Evolutionary conservation across 2,113 vertebrate species (phyloP).

Genomic region (Tiliqua scincoides): DNA sequence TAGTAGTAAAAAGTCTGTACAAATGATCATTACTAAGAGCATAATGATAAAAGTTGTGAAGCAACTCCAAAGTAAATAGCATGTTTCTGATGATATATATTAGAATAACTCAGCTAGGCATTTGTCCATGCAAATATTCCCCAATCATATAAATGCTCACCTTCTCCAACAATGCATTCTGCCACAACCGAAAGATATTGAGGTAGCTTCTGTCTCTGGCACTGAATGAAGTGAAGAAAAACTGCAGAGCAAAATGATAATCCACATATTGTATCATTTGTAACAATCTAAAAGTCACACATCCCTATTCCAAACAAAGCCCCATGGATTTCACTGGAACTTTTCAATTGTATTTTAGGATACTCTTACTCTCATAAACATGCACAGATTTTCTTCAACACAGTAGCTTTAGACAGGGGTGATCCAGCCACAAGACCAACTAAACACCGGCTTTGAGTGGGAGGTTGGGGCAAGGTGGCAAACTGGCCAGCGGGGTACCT

Average conservation of each 20-base stretch:
- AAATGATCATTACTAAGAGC: background rate
- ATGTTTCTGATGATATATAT: background rate
- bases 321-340: background rate
- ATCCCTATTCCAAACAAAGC: background rate
- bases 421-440: background rate
- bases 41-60: background rate
- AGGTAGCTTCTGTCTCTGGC: constrained; percentile 92
- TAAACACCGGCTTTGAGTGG: no score
- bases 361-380: no score
- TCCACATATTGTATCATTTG: background rate
- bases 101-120: background rate
- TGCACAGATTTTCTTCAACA: background rate
- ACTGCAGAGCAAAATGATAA: constrained; percentile 70
- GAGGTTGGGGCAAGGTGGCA: no score
- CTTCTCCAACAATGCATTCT: constrained; percentile 90
- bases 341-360: background rate
- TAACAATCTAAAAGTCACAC: background rate
- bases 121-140: background rate
- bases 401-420: background rate
- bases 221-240: constrained; percentile 92
- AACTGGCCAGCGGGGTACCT: no score
- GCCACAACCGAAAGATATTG: constrained; percentile 91
- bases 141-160: constrained; percentile 68
- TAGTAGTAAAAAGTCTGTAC: background rate
- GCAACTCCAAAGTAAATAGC: constrained; percentile 9